Base-by-base conservation (phyloP, 2,888 invertebrate species). In the Heliconius sara region DNA sequence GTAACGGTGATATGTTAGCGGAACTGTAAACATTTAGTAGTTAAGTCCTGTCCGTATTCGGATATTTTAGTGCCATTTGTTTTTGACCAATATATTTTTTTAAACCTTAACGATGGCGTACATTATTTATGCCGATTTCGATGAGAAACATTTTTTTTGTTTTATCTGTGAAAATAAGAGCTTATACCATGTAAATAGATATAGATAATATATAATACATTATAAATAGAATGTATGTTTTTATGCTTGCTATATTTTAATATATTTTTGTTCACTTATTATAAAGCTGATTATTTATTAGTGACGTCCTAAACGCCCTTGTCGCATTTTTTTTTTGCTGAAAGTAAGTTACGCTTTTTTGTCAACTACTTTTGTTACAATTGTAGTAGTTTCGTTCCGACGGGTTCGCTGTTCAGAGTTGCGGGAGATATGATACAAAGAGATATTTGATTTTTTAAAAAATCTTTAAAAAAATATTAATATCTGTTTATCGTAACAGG, bases 381-480 rank as follows among this genome's bases (percentile, higher is more conserved):
- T 75, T 67, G 71, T 77, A 70, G 76, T 25, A 52, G 79, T 79
- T 65, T 39, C 65, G 30, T 72, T 34, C 27, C 4, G 65, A 43
- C 25, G 22, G 66, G 68, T 34, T 73, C 4, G 52, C 19, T 67
- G 67, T 77, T 60, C 68, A 66, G 34, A 74, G 77, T 77, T 77
- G 82, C 67, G 74, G 82, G 79, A 71, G 81, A 77, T 74, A 82
- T 82, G 78, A 80, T 82, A 81, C 67, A 68, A 65, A 78, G 66
- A 80, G 78, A 81, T 81, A 78, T 82, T 81, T 82, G 57, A 47
- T 82, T 82, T 81, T 82, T 82, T 81, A 13, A 81, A 75, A 65
- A 77, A 73, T n/a, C 70, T 77, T 81, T 78, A 79, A 79, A 78
- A 79, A 77, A 74, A 68, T 52, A 75, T 73, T 81, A 80, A 80